These are phyloP conservation scores for Argyra leucocephala DNA, from an alignment of 2,888 invertebrate genomes.

Conservation along the genomic window DNA sequence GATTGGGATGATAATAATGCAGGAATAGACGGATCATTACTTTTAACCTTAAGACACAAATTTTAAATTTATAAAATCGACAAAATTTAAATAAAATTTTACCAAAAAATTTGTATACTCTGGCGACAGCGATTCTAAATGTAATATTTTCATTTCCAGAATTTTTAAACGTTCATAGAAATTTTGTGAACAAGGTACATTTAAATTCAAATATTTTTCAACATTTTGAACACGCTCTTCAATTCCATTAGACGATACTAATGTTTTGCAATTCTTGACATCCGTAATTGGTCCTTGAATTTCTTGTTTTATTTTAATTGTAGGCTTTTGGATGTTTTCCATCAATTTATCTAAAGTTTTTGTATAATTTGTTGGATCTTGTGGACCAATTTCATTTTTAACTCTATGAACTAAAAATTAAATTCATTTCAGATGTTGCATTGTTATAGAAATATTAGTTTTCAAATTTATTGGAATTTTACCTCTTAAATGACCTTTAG, in stretches of 20 bases:
- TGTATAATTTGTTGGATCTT: conserved; percentile 46
- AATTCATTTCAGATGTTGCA: not conserved
- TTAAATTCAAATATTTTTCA: conserved; percentile 50
- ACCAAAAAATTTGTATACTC: conserved; percentile 67
- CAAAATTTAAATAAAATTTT: conserved; percentile 23
- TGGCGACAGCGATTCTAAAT: conserved; percentile 67
- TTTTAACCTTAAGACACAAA: not conserved
- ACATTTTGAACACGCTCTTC: conserved; percentile 58
- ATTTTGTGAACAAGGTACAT: conserved; percentile 50
- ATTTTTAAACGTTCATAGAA: conserved; percentile 60
- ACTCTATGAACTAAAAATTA: conserved; percentile 54
- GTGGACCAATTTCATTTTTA: conserved; percentile 61
- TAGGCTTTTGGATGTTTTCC: conserved; percentile 22
- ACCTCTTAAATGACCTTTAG: conserved; percentile 75
- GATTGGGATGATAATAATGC: not conserved
- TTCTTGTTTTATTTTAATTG: conserved; percentile 19
- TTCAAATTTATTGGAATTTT: conserved; percentile 20
- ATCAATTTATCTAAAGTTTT: conserved; percentile 45
- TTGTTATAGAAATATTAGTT: not conserved
- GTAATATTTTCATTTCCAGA: conserved; percentile 63
- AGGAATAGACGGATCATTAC: not conserved
- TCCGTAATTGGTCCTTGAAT: conserved; percentile 3
- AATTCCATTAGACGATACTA: conserved; percentile 41
- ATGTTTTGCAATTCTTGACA: conserved; percentile 18
- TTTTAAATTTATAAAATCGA: not conserved